Conservation (phyloP, 2,888 invertebrate genomes). For the Microplitis deprimator region DNA sequence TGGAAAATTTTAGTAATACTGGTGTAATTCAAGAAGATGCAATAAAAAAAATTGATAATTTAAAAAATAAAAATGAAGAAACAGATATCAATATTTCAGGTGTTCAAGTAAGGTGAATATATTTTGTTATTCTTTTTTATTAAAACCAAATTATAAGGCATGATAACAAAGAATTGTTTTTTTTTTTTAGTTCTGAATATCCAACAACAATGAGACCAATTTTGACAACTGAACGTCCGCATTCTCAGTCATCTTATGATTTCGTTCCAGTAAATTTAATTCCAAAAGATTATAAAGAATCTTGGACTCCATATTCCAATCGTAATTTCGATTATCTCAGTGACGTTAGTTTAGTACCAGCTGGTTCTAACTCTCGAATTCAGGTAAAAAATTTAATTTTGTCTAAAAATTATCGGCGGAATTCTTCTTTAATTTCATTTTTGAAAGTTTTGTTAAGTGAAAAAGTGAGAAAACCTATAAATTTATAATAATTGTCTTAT, state of each 20-base stretch:
- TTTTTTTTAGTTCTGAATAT: conserved; percentile 60
- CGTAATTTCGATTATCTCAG: conserved; percentile 65
- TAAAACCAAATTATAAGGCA: not conserved
- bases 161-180: not conserved
- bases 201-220: conserved; percentile 67
- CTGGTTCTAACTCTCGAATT: conserved; percentile 66
- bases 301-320: conserved; percentile 58
- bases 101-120: conserved; percentile 59
- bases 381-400: conserved; percentile 56
- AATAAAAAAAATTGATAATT: conserved; percentile 54
- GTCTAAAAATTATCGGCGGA: not conserved
- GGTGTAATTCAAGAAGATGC: conserved; percentile 64
- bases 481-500: not conserved
- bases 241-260: conserved; percentile 57
- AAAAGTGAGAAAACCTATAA: not conserved
- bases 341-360: conserved; percentile 67
- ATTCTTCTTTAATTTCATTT: not conserved
- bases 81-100: conserved; percentile 62
- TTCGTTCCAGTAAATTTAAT: conserved; percentile 69
- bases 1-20: conserved; percentile 64
- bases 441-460: not conserved
- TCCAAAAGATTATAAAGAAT: conserved; percentile 64
- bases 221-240: conserved; percentile 65
- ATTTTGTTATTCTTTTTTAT: not conserved
- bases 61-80: conserved; percentile 52